Evolutionary conservation across 1,140 invertebrate genomes (phyloP), one percentile per base, ranked within the genome.

Genomic region (Elysia chlorotica): DNA sequence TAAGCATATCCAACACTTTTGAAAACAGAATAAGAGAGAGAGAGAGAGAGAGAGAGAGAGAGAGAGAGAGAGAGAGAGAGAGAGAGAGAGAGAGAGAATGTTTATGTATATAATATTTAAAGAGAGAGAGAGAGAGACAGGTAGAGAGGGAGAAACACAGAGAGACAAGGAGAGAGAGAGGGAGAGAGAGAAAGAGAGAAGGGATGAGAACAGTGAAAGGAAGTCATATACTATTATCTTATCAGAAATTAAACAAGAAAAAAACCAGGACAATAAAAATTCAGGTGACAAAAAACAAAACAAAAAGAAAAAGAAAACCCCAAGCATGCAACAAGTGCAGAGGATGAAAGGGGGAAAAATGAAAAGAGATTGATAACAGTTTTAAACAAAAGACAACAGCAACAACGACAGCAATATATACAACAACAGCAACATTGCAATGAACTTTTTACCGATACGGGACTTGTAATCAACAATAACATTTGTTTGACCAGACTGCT

Each of bases 91-190:
- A 61, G 25, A 2, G 35, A 30, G 21, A 61, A 33, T 48, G 41
- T 48, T 14, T 14, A 14, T 14, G n/a, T 14, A 14, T 14, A n/a
- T 14, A n/a, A n/a, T 48, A 14, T 48, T 48, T n/a, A 14, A 48
- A 57, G 54, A 57, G 54, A 57, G 54, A 57, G 54, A 57, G 54
- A 57, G 54, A 57, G 54, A 21, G 21, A 57, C n/a, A 57, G 54
- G 30, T n/a, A 57, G 54, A 21, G 21, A 57, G 54, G 30, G 54
- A 57, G 21, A 57, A 28, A 21, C n/a, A 57, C n/a, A 57, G 61
- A 63, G 61, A 63, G 61, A 63, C 28, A 63, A 33, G 35, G 61
- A 30, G 25, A 63, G 61, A 63, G 61, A 63, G 61, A 63, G 61
- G 35, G 61, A 63, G 61, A 63, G 61, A 63, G 61, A 63, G 61